These are phyloP conservation scores for Drosophila neocordata DNA, from an alignment of 1,140 invertebrate species.

Conservation along the genomic window DNA sequence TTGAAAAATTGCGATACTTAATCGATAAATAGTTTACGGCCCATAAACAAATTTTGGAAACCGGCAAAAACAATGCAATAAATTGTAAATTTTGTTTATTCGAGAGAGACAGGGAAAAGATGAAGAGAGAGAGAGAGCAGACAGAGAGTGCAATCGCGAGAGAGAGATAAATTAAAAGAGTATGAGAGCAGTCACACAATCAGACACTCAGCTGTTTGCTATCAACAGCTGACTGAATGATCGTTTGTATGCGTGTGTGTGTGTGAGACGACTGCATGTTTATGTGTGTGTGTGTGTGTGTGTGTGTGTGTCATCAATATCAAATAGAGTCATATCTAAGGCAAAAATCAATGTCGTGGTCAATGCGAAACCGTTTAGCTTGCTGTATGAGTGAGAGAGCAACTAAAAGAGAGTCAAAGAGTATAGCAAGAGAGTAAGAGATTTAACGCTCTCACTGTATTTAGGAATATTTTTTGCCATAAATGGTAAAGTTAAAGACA, in stretches of 20 bases:
- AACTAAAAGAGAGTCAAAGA: slow-evolving; percentile 15
- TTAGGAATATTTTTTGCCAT: neutral
- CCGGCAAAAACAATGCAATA: slow-evolving; percentile 35
- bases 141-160: slow-evolving; percentile 13
- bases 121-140: neutral
- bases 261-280: no score
- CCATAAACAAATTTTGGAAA: slow-evolving; percentile 11
- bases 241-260: neutral
- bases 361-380: slow-evolving; percentile 12
- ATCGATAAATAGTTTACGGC: neutral
- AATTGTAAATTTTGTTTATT: slow-evolving; percentile 42
- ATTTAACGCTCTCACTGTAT: no score
- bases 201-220: slow-evolving; percentile 20
- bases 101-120: slow-evolving; percentile 35
- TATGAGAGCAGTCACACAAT: neutral
- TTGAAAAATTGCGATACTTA: no score
- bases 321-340: slow-evolving; percentile 7
- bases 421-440: neutral
- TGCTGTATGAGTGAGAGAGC: slow-evolving; percentile 13
- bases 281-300: slow-evolving; percentile 18
- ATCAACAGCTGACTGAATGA: slow-evolving; percentile 11
- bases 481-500: neutral
- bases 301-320: slow-evolving; percentile 21
- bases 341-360: slow-evolving; percentile 37
- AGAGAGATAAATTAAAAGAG: neutral